These are phyloP conservation scores for Rhineura floridana DNA, from an alignment of 2,113 vertebrate species.

Conservation along the genomic window DNA sequence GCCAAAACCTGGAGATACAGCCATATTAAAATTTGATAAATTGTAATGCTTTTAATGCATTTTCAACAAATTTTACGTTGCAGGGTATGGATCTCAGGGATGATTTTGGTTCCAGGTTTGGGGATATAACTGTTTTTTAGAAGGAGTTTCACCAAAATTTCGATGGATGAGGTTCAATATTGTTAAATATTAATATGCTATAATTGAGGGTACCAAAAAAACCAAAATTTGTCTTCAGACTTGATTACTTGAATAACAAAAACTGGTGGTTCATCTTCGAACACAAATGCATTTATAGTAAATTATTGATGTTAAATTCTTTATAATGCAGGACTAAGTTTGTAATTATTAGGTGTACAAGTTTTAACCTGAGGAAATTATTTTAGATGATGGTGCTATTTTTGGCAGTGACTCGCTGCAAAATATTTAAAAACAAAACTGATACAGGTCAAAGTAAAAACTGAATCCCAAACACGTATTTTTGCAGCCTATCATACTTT, in stretches of 20 bases:
- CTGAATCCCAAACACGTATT: neutral
- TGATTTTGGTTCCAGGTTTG: neutral
- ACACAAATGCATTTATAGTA: neutral
- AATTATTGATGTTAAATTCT: constrained; percentile 15
- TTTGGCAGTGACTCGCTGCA: neutral
- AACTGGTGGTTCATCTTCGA: no score
- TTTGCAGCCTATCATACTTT: neutral
- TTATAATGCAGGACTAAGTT: constrained; percentile 22
- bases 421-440: neutral
- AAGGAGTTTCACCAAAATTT: neutral
- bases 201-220: no score
- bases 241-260: no score
- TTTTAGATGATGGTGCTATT: neutral
- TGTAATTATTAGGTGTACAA: constrained; percentile 17
- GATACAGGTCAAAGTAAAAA: neutral
- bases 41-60: neutral
- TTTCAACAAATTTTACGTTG: neutral
- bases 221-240: no score
- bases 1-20: neutral
- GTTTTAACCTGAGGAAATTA: neutral
- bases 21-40: neutral
- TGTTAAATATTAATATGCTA: neutral
- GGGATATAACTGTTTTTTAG: neutral
- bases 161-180: neutral
- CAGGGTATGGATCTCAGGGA: neutral